Base-by-base conservation (phyloP, 2,797 vertebrate genomes). In the Lepilemur septentrionalis region DNA sequence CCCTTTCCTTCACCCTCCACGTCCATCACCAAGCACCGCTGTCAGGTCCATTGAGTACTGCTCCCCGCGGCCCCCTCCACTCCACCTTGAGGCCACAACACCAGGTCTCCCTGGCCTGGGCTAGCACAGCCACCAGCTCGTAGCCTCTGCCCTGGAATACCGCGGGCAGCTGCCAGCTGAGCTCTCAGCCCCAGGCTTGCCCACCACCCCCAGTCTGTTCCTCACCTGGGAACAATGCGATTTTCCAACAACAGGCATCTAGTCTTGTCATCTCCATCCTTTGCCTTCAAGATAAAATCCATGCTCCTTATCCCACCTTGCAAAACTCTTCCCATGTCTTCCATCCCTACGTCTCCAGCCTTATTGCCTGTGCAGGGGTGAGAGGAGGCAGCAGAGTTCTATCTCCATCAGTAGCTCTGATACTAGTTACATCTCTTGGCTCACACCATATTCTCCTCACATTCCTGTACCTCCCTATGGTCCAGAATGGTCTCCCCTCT, bases 71-170 rank as follows among this genome's bases (percentile, higher is more conserved):
- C 38, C 61, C 61, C 18, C 8, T 57, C 18, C 52, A 32, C 1
- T 8, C 14, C 52, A 22, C 11, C 17, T 69, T 18, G 15, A 6
- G 28, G 76, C 12, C 72, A n/a, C n/a, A n/a, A 4, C 10, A 30
- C 46, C 3, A 28, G 14, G 32, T 28, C 63, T 75, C 81, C 50
- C 52, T 5, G 15, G 38, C 65, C 7, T 2, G 12, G 30, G 14
- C 41, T 20, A 17, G 52, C 32, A 7, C n/a, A 5, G 48, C 61
- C 30, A 2, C 67, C 6, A 61, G 32, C 76, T 91, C 10, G 0
- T 4, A 4, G 3, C 46, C 22, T 35, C 50, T 0, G 17, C 28
- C 15, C 50, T 15, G 22, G n/a, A 7, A n/a, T 3, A 7, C 32
- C 4, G 14, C 12, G 81, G 52, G 50, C 79, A 72, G 22, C 65